Percentiles rank a stretch among this genome's conserved stretches.
These are phyloP conservation scores for Drosophila pachea DNA, from an alignment of 1,140 invertebrate genomes.

Conservation along the genomic window DNA sequence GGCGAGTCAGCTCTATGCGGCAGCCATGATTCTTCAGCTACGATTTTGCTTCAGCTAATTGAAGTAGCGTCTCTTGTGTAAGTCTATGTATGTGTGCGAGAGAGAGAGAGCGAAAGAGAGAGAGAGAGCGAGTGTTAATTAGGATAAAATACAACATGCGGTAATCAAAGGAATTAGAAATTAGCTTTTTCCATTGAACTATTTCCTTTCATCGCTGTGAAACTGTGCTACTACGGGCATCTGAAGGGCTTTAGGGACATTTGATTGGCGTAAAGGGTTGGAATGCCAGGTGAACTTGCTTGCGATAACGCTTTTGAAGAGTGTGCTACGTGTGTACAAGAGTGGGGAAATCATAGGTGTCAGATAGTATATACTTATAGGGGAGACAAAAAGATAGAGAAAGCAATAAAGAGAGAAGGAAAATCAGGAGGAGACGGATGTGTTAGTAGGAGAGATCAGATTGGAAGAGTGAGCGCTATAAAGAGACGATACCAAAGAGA, in stretches of 20 bases:
- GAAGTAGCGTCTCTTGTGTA: slow-evolving; percentile 8
- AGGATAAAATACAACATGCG: slow-evolving; percentile 8
- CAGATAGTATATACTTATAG: neutral
- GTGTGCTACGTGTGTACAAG: no score
- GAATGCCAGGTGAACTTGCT: no score
- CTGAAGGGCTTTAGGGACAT: neutral
- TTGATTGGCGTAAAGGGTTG: neutral
- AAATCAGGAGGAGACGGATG: no score
- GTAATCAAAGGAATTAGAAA: slow-evolving; percentile 25
- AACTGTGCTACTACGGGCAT: neutral
- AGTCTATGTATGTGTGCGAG: neutral
- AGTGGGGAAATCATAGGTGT: no score
- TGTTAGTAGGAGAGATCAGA: no score
- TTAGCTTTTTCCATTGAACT: neutral
- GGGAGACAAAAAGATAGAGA: neutral
- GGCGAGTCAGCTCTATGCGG: neutral
- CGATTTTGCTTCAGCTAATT: slow-evolving; percentile 25
- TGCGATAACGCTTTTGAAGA: no score
- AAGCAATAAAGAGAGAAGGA: neutral
- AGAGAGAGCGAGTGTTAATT: slow-evolving; percentile 14
- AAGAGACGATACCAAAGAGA: no score
- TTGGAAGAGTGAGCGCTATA: no score
- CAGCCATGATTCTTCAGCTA: slow-evolving; percentile 47
- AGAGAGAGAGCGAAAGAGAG: no score
- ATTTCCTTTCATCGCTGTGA: slow-evolving; percentile 9